A percentile compares a stretch with the other conserved stretches of the same genome.
Conservation (phyloP, 2,888 invertebrate genomes). For the Ormyrus pomaceus region DNA sequence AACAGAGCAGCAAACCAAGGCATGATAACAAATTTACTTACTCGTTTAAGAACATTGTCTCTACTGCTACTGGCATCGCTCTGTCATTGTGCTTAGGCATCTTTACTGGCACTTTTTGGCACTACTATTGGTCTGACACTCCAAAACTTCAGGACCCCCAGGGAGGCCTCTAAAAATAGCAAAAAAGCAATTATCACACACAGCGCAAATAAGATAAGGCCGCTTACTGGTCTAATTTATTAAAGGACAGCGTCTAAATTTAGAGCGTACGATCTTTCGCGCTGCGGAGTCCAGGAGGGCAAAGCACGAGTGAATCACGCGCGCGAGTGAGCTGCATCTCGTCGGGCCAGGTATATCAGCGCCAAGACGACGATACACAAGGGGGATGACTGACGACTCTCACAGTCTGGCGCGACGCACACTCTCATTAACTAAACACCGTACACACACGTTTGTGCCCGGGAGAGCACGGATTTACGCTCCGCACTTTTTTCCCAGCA, state of each 20-base stretch:
- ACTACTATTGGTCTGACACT: constrained; percentile 22
- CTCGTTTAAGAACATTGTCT: constrained; percentile 35
- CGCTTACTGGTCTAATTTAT: constrained; percentile 7
- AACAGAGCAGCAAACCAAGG: background rate
- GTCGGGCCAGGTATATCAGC: background rate
- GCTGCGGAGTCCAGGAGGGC: background rate
- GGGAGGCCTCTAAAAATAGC: constrained; percentile 47
- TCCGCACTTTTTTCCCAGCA: constrained; percentile 48
- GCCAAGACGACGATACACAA: background rate
- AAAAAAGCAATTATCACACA: constrained; percentile 33
- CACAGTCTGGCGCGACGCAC: constrained; percentile 34
- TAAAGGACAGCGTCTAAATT: constrained; percentile 24
- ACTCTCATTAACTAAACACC: constrained; percentile 38
- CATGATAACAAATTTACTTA: constrained; percentile 13
- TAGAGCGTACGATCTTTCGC: constrained; percentile 5
- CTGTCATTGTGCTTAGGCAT: constrained; percentile 19
- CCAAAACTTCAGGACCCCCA: constrained; percentile 9
- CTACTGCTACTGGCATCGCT: constrained; percentile 9
- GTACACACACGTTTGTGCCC: constrained; percentile 22
- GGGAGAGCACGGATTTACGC: constrained; percentile 19
- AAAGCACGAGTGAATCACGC: background rate
- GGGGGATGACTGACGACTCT: background rate
- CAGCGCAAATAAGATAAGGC: background rate
- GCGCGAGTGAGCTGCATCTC: background rate
- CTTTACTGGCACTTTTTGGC: constrained; percentile 34